Evolutionary conservation across 2,888 invertebrate species (phyloP), one percentile per base, ranked within the genome.

Genomic region (Pachymerium ferrugineum): DNA sequence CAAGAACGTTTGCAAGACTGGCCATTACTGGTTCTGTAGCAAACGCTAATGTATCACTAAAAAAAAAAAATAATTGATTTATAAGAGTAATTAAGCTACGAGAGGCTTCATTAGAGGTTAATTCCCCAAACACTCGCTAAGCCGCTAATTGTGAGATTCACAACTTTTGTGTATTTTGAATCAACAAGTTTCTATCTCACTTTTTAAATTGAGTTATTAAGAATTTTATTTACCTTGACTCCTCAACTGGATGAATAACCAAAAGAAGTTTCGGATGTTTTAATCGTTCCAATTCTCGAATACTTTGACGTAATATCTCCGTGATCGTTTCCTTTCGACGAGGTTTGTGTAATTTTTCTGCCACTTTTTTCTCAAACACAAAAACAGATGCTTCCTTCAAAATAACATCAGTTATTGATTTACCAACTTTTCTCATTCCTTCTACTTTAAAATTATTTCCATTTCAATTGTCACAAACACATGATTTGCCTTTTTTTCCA

Each of bases 21-120:
- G 91, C 93, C 76, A 92, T 85, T 14, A 97, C 90, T 0, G 93
- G 91, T 83, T 97, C 97, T 1, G 94, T 89, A n/a, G 93, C 96
- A 83, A 97, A 97, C 1, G 96, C 95, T 79, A 97, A 84, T 1
- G 94, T 94, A 79, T 94, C 92, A 70, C 83, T 83, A 16, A 47
- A 47, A 6, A 8, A 16, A 47, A 8, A 8, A 47, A 16, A 47
- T 22, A 47, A 47, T n/a, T n/a, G 33, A 31, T 33, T 38, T 33
- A 28, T 33, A 22, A 47, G 14, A 16, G 47, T 47, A 47, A 47
- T 47, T 47, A 47, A 22, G 22, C 47, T 47, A 22, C n/a, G 19
- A n/a, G n/a, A 47, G 47, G 16, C 47, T 47, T 47, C 47, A 47
- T 47, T 47, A 47, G 22, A 47, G 47, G 22, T 22, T 22, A 8